Conservation (phyloP, 2,797 vertebrate species). For the Paguma larvata region DNA sequence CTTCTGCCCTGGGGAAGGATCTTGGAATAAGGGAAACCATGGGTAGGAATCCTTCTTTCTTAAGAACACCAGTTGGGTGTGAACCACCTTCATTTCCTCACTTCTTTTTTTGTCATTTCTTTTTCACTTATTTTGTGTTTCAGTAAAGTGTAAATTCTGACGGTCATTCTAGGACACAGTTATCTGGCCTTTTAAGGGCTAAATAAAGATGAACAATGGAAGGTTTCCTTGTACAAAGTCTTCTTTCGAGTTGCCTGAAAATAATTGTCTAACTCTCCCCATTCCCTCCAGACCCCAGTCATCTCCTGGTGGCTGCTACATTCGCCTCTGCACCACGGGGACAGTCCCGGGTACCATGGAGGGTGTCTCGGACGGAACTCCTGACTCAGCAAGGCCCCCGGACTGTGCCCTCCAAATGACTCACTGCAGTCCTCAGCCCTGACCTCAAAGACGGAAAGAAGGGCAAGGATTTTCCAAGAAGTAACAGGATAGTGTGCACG, state of each 20-base stretch:
- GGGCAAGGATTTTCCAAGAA: background rate
- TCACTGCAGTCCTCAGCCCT: background rate
- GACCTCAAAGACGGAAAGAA: background rate
- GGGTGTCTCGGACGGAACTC: background rate
- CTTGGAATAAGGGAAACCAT: background rate
- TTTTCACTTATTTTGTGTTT: background rate
- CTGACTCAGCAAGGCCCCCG: background rate
- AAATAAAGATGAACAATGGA: background rate
- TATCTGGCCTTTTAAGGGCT: background rate
- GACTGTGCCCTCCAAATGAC: background rate
- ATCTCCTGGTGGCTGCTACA: background rate
- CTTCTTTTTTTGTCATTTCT: background rate
- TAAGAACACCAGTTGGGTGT: background rate
- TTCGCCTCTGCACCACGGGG: background rate
- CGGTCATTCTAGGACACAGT: background rate
- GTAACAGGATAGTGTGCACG: no score
- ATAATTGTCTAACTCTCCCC: background rate
- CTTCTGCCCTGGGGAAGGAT: background rate
- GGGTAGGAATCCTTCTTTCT: background rate
- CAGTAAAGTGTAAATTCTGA: background rate
- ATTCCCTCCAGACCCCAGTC: background rate
- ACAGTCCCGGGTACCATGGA: background rate
- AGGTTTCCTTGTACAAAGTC: background rate
- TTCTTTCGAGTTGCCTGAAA: background rate
- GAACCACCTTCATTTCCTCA: background rate